Evolutionary conservation across 2,888 invertebrate genomes (phyloP).

Genomic region (Ectobius pallidus): DNA sequence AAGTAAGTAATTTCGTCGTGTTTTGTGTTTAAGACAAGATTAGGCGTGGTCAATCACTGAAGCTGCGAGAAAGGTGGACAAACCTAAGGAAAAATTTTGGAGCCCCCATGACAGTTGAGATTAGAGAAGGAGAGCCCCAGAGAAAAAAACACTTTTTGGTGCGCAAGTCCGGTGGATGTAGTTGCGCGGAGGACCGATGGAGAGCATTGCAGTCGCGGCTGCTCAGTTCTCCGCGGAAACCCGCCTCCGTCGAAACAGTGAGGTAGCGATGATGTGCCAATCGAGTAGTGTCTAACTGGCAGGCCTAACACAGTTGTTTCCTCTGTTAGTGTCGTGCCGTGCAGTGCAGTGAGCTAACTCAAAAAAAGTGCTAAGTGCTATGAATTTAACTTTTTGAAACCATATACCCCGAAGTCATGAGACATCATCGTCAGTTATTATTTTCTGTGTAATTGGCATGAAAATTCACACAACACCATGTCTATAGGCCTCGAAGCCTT

Average conservation of each 20-base stretch:
- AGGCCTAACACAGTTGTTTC: not conserved
- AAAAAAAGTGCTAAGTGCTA: not conserved
- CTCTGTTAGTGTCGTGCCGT: not conserved
- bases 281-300: not conserved
- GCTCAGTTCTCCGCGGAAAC: not conserved
- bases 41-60: too few species aligned
- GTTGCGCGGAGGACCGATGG: too few species aligned
- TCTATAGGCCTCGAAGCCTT: slow-evolving; percentile 18
- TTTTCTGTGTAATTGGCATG: not conserved
- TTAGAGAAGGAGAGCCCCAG: too few species aligned
- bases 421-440: not conserved
- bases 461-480: slow-evolving; percentile 5
- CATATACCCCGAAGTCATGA: not conserved
- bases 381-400: not conserved
- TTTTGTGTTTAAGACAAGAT: too few species aligned
- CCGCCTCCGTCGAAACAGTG: not conserved
- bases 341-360: not conserved
- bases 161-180: too few species aligned
- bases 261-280: not conserved
- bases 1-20: too few species aligned
- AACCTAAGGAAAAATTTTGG: too few species aligned
- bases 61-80: too few species aligned
- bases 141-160: too few species aligned
- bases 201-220: not conserved
- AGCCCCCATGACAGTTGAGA: too few species aligned